A percentile compares a stretch with the other conserved stretches of the same genome.
These are phyloP conservation scores for Archips xylosteana DNA, from an alignment of 2,888 invertebrate species.

Conservation along the genomic window DNA sequence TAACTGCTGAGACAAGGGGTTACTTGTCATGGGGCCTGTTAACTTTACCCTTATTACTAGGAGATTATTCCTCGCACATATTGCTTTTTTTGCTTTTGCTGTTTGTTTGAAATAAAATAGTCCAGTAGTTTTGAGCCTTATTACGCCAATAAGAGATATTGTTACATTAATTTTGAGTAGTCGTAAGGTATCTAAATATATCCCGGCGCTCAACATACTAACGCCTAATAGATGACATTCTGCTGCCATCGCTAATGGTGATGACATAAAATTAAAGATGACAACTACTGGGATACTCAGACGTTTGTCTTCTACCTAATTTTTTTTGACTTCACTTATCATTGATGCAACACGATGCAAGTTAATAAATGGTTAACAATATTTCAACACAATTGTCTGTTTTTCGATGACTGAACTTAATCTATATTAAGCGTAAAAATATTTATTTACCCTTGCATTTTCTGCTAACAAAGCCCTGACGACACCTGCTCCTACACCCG, in stretches of 20 bases:
- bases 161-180: no score
- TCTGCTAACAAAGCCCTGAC: constrained; percentile 63
- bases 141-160: no score
- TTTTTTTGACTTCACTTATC: not conserved
- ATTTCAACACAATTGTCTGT: not conserved
- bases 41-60: constrained; percentile 3
- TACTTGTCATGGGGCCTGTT: not conserved
- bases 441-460: constrained; percentile 67
- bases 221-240: no score
- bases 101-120: not conserved
- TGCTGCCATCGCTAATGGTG: no score
- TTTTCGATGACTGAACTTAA: not conserved
- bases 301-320: no score
- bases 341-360: not conserved
- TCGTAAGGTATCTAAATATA: no score
- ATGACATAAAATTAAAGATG: no score
- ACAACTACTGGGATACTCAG: no score
- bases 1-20: constrained; percentile 14
- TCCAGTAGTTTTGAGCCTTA: no score
- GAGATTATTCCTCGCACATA: not conserved
- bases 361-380: not conserved
- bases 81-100: not conserved
- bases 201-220: no score
- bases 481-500: constrained; percentile 72
- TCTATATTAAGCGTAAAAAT: not conserved